Evolutionary conservation across 2,113 vertebrate species (phyloP), one percentile per base, ranked within the genome.

Genomic region (Syrmaticus mikado): DNA sequence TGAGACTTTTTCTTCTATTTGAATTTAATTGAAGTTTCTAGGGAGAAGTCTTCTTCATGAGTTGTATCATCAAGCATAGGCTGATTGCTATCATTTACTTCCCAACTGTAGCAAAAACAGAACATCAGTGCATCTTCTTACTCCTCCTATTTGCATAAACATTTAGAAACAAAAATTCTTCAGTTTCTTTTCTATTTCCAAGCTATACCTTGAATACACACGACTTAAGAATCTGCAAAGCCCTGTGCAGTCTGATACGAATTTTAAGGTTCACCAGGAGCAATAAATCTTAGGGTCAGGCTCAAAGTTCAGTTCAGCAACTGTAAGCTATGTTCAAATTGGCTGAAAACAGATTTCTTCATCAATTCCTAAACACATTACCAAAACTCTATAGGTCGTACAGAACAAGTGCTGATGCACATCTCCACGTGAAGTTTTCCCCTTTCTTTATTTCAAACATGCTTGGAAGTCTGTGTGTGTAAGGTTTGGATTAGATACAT

Each of bases 291-390:
- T 48, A 67, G 50, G 50, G 76, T 87, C 41, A 87, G 28, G 67
- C 71, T 85, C 78, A 15, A 87, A 73, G 90, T 82, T 91, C 89
- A 82, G 52, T 43, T 91, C 79, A 85, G 79, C 57, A 87, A 90
- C 79, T 46, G 64, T 85, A 79, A 90, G 43, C 50, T 93, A 71
- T 34, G 32, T 38, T 91, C 84, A 87, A 18, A 53, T 7, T 92
- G 92, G 64, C 55, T 74, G 67, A 76, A 89, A 70, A 87, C 50
- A 80, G 67, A 67, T 61, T 79, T 72, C 81, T 88, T 79, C 65
- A 81, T 82, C 81, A 62, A 62, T 87, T 87, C 75, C 75, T 79
- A 82, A 94, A 87, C 60, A 70, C 60, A 30, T 70, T 85, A 89
- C 64, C 67, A 80, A 82, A 32, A 93, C 85, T 66, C 71, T 66